Conservation (phyloP, 2,888 invertebrate genomes). For the Helobdella robusta region DNA sequence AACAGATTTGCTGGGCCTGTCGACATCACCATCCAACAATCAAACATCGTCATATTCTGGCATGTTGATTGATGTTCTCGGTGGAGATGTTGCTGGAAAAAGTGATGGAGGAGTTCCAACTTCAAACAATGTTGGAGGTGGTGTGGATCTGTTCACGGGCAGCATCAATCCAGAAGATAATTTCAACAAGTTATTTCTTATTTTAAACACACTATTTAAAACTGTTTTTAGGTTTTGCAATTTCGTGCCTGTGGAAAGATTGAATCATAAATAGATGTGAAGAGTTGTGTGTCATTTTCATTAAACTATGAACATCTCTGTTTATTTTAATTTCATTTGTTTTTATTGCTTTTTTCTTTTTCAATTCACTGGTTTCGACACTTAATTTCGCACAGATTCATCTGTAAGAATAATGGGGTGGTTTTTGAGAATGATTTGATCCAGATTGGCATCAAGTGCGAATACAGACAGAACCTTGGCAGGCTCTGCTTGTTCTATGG, state of each 20-base stretch:
- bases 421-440: slow-evolving; percentile 87
- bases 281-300: too few species aligned
- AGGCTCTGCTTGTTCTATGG: slow-evolving; percentile 92
- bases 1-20: slow-evolving; percentile 74
- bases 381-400: slow-evolving; percentile 31
- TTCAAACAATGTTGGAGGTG: not conserved
- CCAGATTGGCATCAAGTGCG: slow-evolving; percentile 95
- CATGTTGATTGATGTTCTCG: slow-evolving; percentile 77
- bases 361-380: not conserved
- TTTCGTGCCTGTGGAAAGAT: too few species aligned
- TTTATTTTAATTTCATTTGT: not conserved
- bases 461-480: slow-evolving; percentile 88
- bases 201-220: too few species aligned
- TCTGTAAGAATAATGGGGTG: slow-evolving; percentile 84
- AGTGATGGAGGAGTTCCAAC: not conserved
- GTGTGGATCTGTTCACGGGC: slow-evolving; percentile 24
- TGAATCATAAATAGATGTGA: too few species aligned
- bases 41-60: slow-evolving; percentile 56
- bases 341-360: not conserved
- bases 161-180: slow-evolving; percentile 25
- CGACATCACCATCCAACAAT: slow-evolving; percentile 67
- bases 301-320: too few species aligned
- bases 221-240: too few species aligned
- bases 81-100: slow-evolving; percentile 64
- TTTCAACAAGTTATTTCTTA: slow-evolving; percentile 23